Base-by-base conservation (phyloP, 2,113 vertebrate genomes). In the Bagarius yarrelli region DNA sequence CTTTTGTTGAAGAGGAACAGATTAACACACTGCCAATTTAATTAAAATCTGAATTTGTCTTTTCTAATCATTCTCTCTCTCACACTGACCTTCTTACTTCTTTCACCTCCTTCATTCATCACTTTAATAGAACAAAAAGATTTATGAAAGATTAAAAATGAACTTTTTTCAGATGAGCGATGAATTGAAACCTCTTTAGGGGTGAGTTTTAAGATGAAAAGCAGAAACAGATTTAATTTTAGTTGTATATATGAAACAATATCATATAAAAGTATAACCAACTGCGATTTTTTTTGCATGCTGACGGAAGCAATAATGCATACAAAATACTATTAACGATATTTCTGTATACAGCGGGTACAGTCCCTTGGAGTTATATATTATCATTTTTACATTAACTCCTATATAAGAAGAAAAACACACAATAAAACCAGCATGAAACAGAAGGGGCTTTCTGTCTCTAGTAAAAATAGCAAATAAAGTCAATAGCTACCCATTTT, bases 131-230 rank as follows among this genome's bases (percentile, higher is more conserved):
- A 40, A 67, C 73, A 66, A 57, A 69, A 19, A 78, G 81, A 79
- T 79, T 74, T 66, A 27, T 55, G 44, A 67, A 88, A 88, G 50
- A 81, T 79, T 71, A 72, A 82, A 84, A 36, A 18, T 21, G 2
- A 16, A 0, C 1, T 36, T 71, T 55, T 78, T 36, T 4, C 13
- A 5, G 44, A 70, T 84, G 36, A 66, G 30, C 15, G 85, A 71
- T 86, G 86, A 88, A 89, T 82, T 87, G 84, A 81, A 53, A 85
- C 30, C 75, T 87, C 76, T 79, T 87, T 88, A 86, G 52, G 73
- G 75, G 82, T 79, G 66, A 69, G 83, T 50, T 69, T 71, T 53
- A 23, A 40, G 52, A 73, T 56, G 50, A 56, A 73, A 30, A 30
- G 11, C 21, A 67, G 21, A n/a, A 67, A 67, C 34, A 34, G 27